Conservation (phyloP, 2,888 invertebrate species). For the Helobdella robusta region DNA sequence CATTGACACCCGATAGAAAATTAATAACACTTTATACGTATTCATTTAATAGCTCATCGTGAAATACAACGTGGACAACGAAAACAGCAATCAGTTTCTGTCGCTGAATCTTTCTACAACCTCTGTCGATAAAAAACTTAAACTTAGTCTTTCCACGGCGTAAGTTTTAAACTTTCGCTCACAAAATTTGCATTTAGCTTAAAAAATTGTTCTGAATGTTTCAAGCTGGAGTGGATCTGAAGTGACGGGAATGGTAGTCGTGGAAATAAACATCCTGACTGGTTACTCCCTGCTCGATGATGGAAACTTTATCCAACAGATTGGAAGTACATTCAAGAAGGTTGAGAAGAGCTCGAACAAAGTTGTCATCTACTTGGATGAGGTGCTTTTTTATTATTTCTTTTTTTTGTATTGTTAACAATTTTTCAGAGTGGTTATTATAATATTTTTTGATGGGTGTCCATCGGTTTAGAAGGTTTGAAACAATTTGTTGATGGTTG, state of each 20-base stretch:
- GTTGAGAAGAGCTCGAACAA: constrained; percentile 47
- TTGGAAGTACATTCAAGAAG: constrained; percentile 41
- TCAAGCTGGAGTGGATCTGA: constrained; percentile 20
- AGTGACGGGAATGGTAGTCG: constrained; percentile 24
- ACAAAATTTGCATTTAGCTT: no score
- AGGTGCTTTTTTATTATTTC: no score
- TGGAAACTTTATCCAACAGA: constrained; percentile 5
- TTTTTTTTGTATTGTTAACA: no score
- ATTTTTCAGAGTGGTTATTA: no score
- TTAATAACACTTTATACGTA: no score
- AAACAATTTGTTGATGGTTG: no score
- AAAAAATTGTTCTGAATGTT: neutral
- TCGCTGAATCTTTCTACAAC: neutral
- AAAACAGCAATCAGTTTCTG: neutral
- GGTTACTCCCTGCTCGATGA: constrained; percentile 19
- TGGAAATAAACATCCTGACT: constrained; percentile 24
- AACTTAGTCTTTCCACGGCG: neutral
- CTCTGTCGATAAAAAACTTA: neutral
- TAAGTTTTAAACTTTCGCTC: no score
- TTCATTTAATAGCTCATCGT: constrained; percentile 16
- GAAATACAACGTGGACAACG: neutral
- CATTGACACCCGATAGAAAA: no score
- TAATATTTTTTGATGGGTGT: no score
- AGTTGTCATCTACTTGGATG: constrained; percentile 50
- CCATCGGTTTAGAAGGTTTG: no score